Percentiles rank a stretch among this genome's conserved stretches.
phyloP scores from a whole-genome alignment of 2,888 invertebrate species.

The Diadegma fenestrale region DNA sequence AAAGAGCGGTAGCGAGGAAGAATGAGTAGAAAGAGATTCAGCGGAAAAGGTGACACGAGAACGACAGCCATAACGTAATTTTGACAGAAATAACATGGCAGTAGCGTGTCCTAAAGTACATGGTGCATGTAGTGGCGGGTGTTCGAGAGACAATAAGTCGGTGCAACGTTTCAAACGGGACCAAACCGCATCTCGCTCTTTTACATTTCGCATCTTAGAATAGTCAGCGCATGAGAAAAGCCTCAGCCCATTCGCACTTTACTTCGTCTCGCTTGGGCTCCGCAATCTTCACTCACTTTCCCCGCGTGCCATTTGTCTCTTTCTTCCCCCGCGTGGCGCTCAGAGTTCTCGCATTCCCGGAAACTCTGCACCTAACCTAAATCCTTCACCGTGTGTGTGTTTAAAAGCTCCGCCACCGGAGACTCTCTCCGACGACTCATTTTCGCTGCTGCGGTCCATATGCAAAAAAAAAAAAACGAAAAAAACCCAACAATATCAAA shows the following conservation, averaged over 20 bases:
- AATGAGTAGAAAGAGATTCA: constrained; percentile 43
- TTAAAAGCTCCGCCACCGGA: not conserved
- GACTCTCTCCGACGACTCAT: not conserved
- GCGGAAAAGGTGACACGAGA: constrained; percentile 73
- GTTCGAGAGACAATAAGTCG: constrained; percentile 67
- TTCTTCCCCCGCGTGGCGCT: constrained; percentile 64
- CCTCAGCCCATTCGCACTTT: constrained; percentile 68
- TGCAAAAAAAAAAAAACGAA: not conserved
- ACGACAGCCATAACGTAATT: constrained; percentile 81
- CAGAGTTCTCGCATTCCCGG: constrained; percentile 59
- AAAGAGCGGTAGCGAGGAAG: constrained; percentile 3
- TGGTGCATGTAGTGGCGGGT: not conserved
- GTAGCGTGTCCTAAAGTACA: constrained; percentile 66
- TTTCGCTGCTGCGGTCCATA: not conserved
- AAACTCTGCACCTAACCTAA: constrained; percentile 52
- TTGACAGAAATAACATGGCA: constrained; percentile 83
- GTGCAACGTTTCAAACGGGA: constrained; percentile 42
- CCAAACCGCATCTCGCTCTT: constrained; percentile 11
- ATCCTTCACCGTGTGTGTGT: constrained; percentile 27
- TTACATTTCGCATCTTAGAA: constrained; percentile 77
- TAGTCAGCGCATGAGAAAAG: constrained; percentile 75
- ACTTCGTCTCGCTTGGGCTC: constrained; percentile 61
- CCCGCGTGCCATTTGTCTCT: constrained; percentile 65
- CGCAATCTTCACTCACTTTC: constrained; percentile 69
- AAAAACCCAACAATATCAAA: not conserved